A percentile compares a stretch with the other conserved stretches of the same genome.
These are phyloP conservation scores for Andricus curvator DNA, from an alignment of 2,888 invertebrate species.

Conservation along the genomic window DNA sequence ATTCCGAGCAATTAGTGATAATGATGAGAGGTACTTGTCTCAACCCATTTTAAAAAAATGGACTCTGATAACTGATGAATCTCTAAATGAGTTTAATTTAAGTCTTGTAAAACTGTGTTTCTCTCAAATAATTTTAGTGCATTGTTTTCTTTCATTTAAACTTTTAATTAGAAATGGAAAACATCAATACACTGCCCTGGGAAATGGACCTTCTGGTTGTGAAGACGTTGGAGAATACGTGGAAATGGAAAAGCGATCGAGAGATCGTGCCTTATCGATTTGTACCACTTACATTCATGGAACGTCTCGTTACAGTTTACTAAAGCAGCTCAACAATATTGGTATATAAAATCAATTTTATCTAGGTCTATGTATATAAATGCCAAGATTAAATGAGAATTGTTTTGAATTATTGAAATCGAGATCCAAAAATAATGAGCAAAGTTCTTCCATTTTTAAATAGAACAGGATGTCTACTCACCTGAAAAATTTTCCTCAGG, in stretches of 20 bases:
- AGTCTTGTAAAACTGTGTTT: not conserved
- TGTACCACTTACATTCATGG: constrained; percentile 83
- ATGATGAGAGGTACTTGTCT: constrained; percentile 1
- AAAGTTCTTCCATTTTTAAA: not conserved
- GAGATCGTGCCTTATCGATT: constrained; percentile 84
- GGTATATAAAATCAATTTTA: constrained; percentile 77
- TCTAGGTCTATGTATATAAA: constrained; percentile 17
- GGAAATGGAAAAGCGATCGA: constrained; percentile 83
- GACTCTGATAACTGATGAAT: not conserved
- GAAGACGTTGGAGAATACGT: constrained; percentile 82
- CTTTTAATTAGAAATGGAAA: constrained; percentile 75
- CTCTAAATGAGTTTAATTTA: not conserved
- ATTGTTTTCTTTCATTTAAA: not conserved
- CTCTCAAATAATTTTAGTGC: not conserved
- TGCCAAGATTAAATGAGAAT: not conserved
- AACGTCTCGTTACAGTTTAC: constrained; percentile 86
- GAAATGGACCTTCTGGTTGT: constrained; percentile 79
- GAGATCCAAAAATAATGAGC: not conserved
- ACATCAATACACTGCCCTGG: constrained; percentile 85
- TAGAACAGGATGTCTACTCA: too few species aligned
- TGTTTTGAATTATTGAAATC: not conserved
- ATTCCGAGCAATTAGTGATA: not conserved
- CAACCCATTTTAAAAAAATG: not conserved
- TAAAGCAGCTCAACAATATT: constrained; percentile 89
- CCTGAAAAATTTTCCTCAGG: too few species aligned